Conservation (phyloP, 1,140 invertebrate genomes). For the Tetragnatha versicolor region DNA sequence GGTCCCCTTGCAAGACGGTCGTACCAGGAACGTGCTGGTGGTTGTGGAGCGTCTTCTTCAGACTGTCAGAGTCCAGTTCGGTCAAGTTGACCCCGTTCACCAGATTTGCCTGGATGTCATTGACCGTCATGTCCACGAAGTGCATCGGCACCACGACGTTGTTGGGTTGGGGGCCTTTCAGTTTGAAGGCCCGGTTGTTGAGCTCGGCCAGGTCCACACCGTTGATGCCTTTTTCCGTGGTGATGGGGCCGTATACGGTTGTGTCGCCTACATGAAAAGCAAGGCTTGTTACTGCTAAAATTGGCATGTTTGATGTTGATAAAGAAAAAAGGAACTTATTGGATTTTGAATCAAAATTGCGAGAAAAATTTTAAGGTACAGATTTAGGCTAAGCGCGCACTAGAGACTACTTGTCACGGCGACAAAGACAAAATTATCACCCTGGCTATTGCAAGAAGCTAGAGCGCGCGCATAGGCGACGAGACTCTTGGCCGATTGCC, state of each 20-base stretch:
- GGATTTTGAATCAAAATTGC: too few species aligned
- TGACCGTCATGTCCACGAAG: constrained; percentile 9
- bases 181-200: constrained; percentile 26
- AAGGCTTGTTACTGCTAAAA: too few species aligned
- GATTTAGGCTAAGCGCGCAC: too few species aligned
- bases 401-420: too few species aligned
- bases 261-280: not conserved
- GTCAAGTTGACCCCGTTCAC: constrained; percentile 46
- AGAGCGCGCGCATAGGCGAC: too few species aligned
- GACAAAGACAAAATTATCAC: too few species aligned
- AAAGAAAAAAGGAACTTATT: too few species aligned
- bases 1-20: constrained; percentile 16
- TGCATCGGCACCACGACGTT: not conserved
- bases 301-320: too few species aligned
- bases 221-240: constrained; percentile 13
- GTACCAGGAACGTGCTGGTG: constrained; percentile 3
- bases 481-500: too few species aligned
- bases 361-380: too few species aligned
- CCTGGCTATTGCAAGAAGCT: too few species aligned
- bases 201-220: constrained; percentile 10
- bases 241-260: not conserved
- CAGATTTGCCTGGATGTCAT: not conserved
- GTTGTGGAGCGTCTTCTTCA: not conserved
- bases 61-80: constrained; percentile 6
- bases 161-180: not conserved